A percentile compares a stretch with the other conserved stretches of the same genome.
Evolutionary conservation across 2,797 vertebrate species (phyloP).

Genomic region (Sebastes steindachneri): DNA sequence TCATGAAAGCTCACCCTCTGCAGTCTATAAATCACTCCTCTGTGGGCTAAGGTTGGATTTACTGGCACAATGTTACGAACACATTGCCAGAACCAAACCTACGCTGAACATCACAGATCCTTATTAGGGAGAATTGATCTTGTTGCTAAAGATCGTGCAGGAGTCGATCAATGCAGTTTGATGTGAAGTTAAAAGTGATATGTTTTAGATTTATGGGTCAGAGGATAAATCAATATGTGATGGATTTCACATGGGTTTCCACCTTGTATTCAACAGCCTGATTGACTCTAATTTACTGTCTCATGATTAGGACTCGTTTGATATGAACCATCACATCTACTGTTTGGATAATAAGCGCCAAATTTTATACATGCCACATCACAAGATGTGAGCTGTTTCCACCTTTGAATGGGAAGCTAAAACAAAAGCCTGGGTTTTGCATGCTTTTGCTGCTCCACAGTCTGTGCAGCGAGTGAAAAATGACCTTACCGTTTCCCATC

Average conservation of each 20-base stretch:
- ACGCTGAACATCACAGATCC: constrained; percentile 47
- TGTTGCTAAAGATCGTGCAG: constrained; percentile 30
- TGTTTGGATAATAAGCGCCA: constrained; percentile 25
- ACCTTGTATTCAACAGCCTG: constrained; percentile 13
- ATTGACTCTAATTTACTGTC: constrained; percentile 41
- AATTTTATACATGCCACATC: constrained; percentile 13
- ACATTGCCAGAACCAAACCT: constrained; percentile 44
- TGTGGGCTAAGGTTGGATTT: constrained; percentile 61
- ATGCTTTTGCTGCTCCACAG: constrained; percentile 65
- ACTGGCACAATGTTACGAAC: constrained; percentile 61
- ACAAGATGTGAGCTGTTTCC: constrained; percentile 25
- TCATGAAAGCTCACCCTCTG: constrained; percentile 60
- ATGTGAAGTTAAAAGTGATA: constrained; percentile 45
- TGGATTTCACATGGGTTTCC: constrained; percentile 40
- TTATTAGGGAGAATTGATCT: constrained; percentile 61
- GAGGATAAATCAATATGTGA: constrained; percentile 49
- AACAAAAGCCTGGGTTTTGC: constrained; percentile 47
- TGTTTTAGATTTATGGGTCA: constrained; percentile 52
- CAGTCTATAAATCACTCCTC: constrained; percentile 69
- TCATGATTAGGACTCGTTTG: constrained; percentile 45
- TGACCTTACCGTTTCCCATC: constrained; percentile 60
- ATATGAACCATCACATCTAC: constrained; percentile 33
- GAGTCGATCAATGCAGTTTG: constrained; percentile 56
- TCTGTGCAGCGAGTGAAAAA: constrained; percentile 70
- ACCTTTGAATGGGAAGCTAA: constrained; percentile 25